Conservation (phyloP, 2,888 invertebrate species). For the Drosophila mulleri region DNA sequence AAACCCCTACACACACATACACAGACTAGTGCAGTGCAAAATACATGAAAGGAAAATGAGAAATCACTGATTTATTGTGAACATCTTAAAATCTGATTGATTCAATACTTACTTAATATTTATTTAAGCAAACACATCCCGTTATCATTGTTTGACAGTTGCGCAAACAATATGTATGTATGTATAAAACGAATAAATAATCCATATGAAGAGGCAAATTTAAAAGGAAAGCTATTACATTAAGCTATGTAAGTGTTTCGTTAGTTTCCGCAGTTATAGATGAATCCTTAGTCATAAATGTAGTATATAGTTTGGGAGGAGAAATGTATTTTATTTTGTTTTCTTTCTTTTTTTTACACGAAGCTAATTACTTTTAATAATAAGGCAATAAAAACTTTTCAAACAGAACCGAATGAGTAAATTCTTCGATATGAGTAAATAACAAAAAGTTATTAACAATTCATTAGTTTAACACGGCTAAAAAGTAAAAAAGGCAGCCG, state of each 20-base stretch:
- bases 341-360: no score
- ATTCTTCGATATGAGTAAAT: neutral
- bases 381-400: neutral
- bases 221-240: neutral
- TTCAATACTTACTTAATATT: slow-evolving; percentile 26
- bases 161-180: slow-evolving; percentile 8
- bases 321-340: neutral
- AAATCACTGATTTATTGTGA: neutral
- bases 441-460: neutral
- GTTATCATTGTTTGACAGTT: slow-evolving; percentile 14
- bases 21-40: neutral
- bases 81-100: neutral
- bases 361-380: neutral
- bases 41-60: neutral
- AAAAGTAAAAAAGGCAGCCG: neutral
- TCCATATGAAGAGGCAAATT: neutral
- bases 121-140: slow-evolving; percentile 19
- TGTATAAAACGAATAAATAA: neutral
- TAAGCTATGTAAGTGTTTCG: neutral
- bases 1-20: neutral
- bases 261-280: neutral
- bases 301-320: neutral
- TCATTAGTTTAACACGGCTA: neutral
- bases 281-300: neutral
- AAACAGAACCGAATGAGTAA: slow-evolving; percentile 12